Percentiles rank a stretch among this genome's conserved stretches.
Conservation (phyloP, 2,888 invertebrate species). For the Sphinx pinastri region DNA sequence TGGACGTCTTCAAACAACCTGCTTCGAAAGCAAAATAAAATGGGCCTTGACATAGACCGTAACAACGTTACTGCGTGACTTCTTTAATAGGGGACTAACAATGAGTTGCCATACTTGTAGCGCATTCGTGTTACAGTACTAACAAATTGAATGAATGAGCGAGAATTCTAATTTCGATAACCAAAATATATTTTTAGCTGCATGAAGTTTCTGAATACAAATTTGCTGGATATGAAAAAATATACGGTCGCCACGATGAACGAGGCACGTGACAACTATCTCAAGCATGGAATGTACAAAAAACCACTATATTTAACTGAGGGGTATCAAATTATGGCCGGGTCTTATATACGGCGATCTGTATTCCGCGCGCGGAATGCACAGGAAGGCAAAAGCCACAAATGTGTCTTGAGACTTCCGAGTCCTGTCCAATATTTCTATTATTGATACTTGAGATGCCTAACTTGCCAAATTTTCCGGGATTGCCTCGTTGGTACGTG, state of each 20-base stretch:
- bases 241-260: slow-evolving; percentile 5
- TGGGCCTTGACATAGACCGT: slow-evolving; percentile 46
- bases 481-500: slow-evolving; percentile 1
- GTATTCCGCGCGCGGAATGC: slow-evolving; percentile 64
- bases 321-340: slow-evolving; percentile 57
- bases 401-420: slow-evolving; percentile 70
- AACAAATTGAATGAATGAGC: not conserved
- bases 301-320: slow-evolving; percentile 62
- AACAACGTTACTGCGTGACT: slow-evolving; percentile 42
- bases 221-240: slow-evolving; percentile 9
- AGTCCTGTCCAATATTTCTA: slow-evolving; percentile 71
- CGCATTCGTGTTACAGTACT: slow-evolving; percentile 5
- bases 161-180: not conserved
- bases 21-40: slow-evolving; percentile 24
- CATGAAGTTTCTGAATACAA: slow-evolving; percentile 4
- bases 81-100: slow-evolving; percentile 34
- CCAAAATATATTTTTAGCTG: not conserved
- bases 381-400: slow-evolving; percentile 76
- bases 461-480: slow-evolving; percentile 37
- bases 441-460: slow-evolving; percentile 60
- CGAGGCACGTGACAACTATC: slow-evolving; percentile 54
- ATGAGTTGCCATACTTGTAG: slow-evolving; percentile 35
- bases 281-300: slow-evolving; percentile 54
- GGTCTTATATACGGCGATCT: slow-evolving; percentile 56
- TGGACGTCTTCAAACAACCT: slow-evolving; percentile 11